Evolutionary conservation across 2,888 invertebrate genomes (phyloP), one percentile per base, ranked within the genome.

Genomic region (Eumacrocentrus americanus): DNA sequence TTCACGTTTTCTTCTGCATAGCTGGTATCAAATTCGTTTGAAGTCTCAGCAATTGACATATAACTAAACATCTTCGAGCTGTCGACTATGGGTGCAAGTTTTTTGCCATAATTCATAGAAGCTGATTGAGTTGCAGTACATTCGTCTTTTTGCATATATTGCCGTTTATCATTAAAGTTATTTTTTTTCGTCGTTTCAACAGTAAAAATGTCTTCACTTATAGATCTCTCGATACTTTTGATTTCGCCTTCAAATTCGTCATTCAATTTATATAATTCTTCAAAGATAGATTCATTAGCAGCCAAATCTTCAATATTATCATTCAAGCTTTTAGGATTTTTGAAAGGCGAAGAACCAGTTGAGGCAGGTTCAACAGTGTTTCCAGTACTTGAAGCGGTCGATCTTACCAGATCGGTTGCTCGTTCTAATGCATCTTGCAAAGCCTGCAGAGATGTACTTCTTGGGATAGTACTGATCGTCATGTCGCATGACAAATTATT

Each of bases 381-480:
- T n/a, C n/a, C n/a, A n/a, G 25, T 44, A 4, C 64, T 64, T 22
- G 67, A 62, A 3, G 71, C 58, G 29, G 40, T 52, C 4, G 72
- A 66, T 14, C 65, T 60, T 3, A 76, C 66, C n/a, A 77, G 71
- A 40, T 74, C 63, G 1, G 76, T 76, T 5, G 74, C 77, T 16
- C 77, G 67, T 52, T 77, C 74, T 11, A 77, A 59, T 9, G 77
- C 73, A 11, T 76, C 67, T 59, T 72, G 73, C 40, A 77, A 35
- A 2, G 65, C 63, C 56, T 67, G 65, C 52, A 77, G 55, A 0
- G 74, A 63, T 59, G 63, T 56, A 18, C 51, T 68, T 7, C 63
- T 54, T 3, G 61, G 34, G 5, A 53, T 59, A 38, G 62, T 50
- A 1, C 50, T 59, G 3, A 0, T 16, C 3, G 51, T 52, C 14